Base-by-base conservation (phyloP, 2,797 vertebrate genomes). In the Megaceryle alcyon region DNA sequence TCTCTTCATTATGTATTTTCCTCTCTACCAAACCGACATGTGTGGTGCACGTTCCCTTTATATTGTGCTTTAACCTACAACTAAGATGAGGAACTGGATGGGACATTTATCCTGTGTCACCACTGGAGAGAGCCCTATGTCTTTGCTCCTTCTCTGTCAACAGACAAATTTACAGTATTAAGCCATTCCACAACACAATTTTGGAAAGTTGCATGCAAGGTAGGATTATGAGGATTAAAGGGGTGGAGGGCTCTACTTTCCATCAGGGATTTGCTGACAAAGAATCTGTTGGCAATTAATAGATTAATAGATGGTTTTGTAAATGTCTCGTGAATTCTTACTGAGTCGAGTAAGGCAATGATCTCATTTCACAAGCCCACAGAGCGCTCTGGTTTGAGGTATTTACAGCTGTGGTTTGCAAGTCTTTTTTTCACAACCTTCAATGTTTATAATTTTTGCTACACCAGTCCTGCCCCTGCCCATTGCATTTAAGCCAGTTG, bases 201-300 rank as follows among this genome's bases (percentile, higher is more conserved):
- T 83, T 68, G 66, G 73, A 37, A 90, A 90, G 88, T 51, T 78
- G 41, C 19, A 69, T 31, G 41, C 53, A 39, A 90, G 90, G 77
- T 83, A 79, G 54, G 85, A 91, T 92, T 90, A 78, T 39, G 61
- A 78, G 46, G 61, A 91, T 80, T 89, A 92, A 90, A 78, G 23
- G 33, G 31, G 65, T 91, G 79, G 69, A 63, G 33, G 79, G 72
- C 14, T 88, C 54, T 75, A 41, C 26, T 81, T 90, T 46, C 82
- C 37, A 39, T 81, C 53, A 88, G 90, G 90, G 76, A 78, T 94
- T 81, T 94, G 44, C 82, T 91, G 79, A 82, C 54, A 49, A 78
- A 91, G 49, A 81, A 92, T 56, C 90, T 86, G 59, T 31, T 91
- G 57, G 63, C 77, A 90, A 81, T 90, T 84, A 87, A 79, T 78